Conservation (phyloP, 2,113 vertebrate genomes). For the Ariopsis seemanni region DNA sequence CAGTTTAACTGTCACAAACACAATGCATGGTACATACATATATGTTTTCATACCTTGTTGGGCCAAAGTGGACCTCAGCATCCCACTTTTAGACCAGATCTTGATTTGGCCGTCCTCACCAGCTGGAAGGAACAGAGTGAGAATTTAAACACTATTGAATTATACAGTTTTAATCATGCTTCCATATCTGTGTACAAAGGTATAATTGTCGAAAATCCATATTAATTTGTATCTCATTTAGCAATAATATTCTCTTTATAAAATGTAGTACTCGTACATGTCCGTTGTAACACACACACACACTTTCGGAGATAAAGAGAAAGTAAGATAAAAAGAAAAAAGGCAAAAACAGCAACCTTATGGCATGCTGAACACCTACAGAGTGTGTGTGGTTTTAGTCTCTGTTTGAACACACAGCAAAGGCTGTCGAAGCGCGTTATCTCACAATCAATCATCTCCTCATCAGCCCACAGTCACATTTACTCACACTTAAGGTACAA, state of each 20-base stretch:
- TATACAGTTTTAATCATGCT: not conserved
- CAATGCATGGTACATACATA: too few relatives aligned
- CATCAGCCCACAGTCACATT: constrained; percentile 39
- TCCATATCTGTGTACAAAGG: not conserved
- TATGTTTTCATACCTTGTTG: constrained; percentile 82
- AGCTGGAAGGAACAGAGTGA: constrained; percentile 69
- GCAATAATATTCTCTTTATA: not conserved
- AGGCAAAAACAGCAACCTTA: not conserved
- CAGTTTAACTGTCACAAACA: not conserved
- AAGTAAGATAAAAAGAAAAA: not conserved
- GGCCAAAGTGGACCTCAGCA: constrained; percentile 92
- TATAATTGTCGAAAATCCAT: not conserved
- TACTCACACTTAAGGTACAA: constrained; percentile 25
- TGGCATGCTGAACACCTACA: not conserved
- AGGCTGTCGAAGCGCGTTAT: constrained; percentile 17
- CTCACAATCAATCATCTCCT: constrained; percentile 25
- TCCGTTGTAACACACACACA: not conserved
- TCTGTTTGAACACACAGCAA: constrained; percentile 31
- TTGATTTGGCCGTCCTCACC: constrained; percentile 98
- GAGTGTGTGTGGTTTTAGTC: constrained; percentile 18
- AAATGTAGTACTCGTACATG: not conserved
- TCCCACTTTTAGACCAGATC: constrained; percentile 98
- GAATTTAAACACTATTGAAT: not conserved
- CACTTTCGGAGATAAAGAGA: not conserved
- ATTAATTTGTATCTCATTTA: not conserved